phyloP scores from a whole-genome alignment of 2,888 invertebrate genomes.

The Nemotelus nigrinus region DNA sequence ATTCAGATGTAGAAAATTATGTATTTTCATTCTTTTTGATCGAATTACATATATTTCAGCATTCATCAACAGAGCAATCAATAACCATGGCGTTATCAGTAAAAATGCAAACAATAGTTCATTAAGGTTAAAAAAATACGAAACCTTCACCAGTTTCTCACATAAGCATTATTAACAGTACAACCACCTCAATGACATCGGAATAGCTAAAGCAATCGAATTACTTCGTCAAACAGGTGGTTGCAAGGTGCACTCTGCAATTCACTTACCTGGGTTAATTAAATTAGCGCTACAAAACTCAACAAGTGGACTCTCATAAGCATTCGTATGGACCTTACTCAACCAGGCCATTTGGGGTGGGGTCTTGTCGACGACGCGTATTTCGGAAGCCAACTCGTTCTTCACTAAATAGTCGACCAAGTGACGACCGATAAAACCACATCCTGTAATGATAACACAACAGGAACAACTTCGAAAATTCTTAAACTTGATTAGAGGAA shows the following conservation, averaged over 20 bases:
- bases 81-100: no score
- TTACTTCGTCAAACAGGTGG: slow-evolving; percentile 4
- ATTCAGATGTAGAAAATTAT: no score
- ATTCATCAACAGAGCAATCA: no score
- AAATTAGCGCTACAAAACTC: slow-evolving; percentile 93
- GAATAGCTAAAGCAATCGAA: no score
- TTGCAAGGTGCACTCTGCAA: slow-evolving; percentile 10
- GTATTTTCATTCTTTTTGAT: no score
- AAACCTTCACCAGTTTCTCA: no score
- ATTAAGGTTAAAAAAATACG: no score
- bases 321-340: slow-evolving; percentile 75
- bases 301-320: slow-evolving; percentile 79
- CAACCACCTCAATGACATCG: no score
- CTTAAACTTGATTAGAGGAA: slow-evolving; percentile 5
- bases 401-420: slow-evolving; percentile 82
- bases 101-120: no score
- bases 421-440: slow-evolving; percentile 93
- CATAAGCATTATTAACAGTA: no score
- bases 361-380: slow-evolving; percentile 90
- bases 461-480: slow-evolving; percentile 6
- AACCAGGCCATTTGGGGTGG: slow-evolving; percentile 94
- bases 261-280: slow-evolving; percentile 79
- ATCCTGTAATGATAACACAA: slow-evolving; percentile 71
- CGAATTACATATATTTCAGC: no score
- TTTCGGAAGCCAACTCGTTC: slow-evolving; percentile 77